phyloP scores from a whole-genome alignment of 2,888 invertebrate genomes.

The Phytoseiulus persimilis region DNA sequence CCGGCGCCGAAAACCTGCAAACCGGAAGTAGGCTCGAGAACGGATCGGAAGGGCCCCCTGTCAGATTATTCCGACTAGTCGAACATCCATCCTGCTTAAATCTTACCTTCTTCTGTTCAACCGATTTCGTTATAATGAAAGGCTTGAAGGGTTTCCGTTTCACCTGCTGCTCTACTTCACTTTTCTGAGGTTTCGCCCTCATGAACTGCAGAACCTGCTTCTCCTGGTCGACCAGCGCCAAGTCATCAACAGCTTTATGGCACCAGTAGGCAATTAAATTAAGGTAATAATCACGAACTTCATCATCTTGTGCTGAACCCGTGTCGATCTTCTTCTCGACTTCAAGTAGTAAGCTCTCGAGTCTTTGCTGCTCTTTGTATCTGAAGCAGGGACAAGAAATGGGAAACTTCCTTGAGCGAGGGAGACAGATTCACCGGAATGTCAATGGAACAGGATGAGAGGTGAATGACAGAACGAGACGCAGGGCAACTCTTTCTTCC shows the following conservation, averaged over 20 bases:
- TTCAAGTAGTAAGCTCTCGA: not conserved
- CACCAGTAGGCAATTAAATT: not conserved
- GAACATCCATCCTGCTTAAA: not conserved
- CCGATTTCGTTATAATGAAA: constrained; percentile 15
- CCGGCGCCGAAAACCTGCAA: constrained; percentile 22
- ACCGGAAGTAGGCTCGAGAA: not conserved
- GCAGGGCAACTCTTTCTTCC: too few species aligned
- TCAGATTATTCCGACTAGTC: too few species aligned
- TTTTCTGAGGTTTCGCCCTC: not conserved
- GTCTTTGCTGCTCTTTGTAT: constrained; percentile 15
- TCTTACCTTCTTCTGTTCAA: constrained; percentile 10
- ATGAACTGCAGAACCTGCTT: constrained; percentile 12
- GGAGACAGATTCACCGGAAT: too few species aligned
- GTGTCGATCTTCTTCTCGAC: constrained; percentile 13
- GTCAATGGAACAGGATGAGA: not conserved
- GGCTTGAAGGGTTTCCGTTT: constrained; percentile 20
- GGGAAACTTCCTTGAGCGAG: too few species aligned
- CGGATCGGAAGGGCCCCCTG: not conserved
- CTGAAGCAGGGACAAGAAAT: not conserved
- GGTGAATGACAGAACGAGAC: too few species aligned
- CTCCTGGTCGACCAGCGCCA: constrained; percentile 12
- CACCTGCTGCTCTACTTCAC: not conserved
- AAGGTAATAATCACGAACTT: constrained; percentile 32
- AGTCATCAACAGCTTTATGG: constrained; percentile 15
- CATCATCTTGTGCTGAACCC: not conserved